Conservation (phyloP, 2,888 invertebrate species). For the Scotopteryx bipunctaria region DNA sequence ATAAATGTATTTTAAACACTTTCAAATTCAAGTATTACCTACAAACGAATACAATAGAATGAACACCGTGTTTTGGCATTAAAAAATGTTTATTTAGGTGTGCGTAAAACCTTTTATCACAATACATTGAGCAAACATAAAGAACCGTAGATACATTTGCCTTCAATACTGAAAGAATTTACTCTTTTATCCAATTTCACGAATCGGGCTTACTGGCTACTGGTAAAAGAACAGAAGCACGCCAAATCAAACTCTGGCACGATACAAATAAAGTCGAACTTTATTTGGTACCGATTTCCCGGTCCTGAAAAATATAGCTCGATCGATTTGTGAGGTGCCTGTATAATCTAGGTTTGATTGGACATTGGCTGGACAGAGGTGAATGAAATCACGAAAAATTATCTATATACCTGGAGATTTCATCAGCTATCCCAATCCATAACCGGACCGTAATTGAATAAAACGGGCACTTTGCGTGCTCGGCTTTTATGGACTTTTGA, state of each 20-base stretch:
- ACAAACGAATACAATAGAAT: no score
- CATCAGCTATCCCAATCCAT: no score
- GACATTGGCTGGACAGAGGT: neutral
- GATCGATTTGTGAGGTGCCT: slow-evolving; percentile 12
- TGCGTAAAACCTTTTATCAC: no score
- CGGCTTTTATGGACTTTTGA: no score
- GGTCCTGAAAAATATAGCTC: slow-evolving; percentile 7
- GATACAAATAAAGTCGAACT: slow-evolving; percentile 5
- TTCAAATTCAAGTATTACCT: no score
- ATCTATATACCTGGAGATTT: no score
- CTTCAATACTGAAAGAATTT: neutral
- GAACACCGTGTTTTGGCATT: no score
- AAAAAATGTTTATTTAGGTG: no score
- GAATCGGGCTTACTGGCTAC: slow-evolving; percentile 1
- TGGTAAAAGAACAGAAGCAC: neutral
- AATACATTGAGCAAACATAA: no score
- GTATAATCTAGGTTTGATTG: slow-evolving; percentile 4
- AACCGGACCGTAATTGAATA: no score
- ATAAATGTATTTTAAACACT: no score
- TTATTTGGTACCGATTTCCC: neutral
- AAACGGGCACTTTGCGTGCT: no score
- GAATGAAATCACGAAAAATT: neutral
- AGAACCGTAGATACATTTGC: neutral
- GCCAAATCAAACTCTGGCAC: neutral
- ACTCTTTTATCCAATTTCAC: slow-evolving; percentile 6